Evolutionary conservation across 2,888 invertebrate species (phyloP), one percentile per base, ranked within the genome.

Genomic region (Philereme transversata): DNA sequence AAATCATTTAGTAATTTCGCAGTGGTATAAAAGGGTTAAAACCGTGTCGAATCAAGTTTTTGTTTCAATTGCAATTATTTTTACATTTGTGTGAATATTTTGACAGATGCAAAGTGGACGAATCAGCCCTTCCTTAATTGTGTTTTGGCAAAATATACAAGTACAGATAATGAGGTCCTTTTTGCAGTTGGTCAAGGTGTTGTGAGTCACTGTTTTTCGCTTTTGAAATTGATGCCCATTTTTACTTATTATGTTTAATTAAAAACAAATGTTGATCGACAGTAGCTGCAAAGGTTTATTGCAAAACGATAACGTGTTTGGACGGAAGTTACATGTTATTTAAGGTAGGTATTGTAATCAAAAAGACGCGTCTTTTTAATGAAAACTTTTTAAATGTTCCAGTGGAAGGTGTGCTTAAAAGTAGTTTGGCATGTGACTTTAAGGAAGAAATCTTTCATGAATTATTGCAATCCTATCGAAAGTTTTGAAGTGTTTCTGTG

Each of bases 1-100:
- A 84, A 83, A 86, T 83, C 65, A 65, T 68, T 68, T 70, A 67
- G 68, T 72, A 72, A 71, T 70, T 66, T 63, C 57, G 65, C 71
- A 62, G 34, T 53, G 63, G 51, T 74, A 75, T 79, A 73, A 62
- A 73, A 71, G 75, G 75, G 79, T 79, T 77, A 71, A 73, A 66
- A 67, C 77, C 74, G 71, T 71, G 68, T 67, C 75, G 65, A 75
- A 76, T 70, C 67, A 68, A 68, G 74, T 73, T 76, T 65, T 68
- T 64, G 60, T 64, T 66, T 69, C 61, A 57, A 69, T 72, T 71
- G 71, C 67, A 68, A 70, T 78, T 76, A 70, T 70, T 74, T 69
- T 62, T 62, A 60, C 68, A 76, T 74, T 75, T 70, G 63, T 57
- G 51, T 46, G 63, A 61, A 60, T 69, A 57, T 69, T 69, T 67